Percentiles rank a stretch among this genome's conserved stretches.
phyloP scores from a whole-genome alignment of 2,113 vertebrate genomes.

The Gymnocephalus cernua region DNA sequence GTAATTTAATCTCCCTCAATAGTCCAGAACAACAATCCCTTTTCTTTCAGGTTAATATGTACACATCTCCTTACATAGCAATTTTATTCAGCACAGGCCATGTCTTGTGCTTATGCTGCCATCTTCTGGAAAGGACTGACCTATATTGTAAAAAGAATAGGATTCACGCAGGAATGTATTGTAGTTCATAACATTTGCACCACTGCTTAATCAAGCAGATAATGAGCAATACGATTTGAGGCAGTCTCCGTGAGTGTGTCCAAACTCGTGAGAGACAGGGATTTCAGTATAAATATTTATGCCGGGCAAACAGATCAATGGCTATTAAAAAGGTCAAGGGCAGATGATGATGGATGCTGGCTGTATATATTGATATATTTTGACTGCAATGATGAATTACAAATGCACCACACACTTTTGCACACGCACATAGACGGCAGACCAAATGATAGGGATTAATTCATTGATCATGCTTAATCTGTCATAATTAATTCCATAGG shows the following conservation, averaged over 20 bases:
- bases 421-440: conserved; percentile 15
- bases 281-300: conserved; percentile 78
- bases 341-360: conserved; percentile 77
- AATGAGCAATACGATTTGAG: conserved; percentile 70
- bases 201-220: conserved; percentile 78
- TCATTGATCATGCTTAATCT: conserved; percentile 79
- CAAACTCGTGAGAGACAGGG: conserved; percentile 49
- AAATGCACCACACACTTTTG: conserved; percentile 32
- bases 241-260: conserved; percentile 47
- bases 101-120: conserved; percentile 74
- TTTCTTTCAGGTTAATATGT: conserved; percentile 39
- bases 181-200: conserved; percentile 71
- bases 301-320: conserved; percentile 80
- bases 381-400: conserved; percentile 71
- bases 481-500: conserved; percentile 83
- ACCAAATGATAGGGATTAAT: conserved; percentile 74
- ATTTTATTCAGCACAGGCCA: background rate
- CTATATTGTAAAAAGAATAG: background rate
- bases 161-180: conserved; percentile 19
- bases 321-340: conserved; percentile 82
- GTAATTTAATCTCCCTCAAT: conserved; percentile 39
- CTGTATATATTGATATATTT: conserved; percentile 75
- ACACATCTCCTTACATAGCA: conserved; percentile 10
- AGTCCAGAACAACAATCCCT: conserved; percentile 9
- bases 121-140: conserved; percentile 67